Evolutionary conservation across 2,888 invertebrate species (phyloP).

Genomic region (Lasioglossum zephyrum): DNA sequence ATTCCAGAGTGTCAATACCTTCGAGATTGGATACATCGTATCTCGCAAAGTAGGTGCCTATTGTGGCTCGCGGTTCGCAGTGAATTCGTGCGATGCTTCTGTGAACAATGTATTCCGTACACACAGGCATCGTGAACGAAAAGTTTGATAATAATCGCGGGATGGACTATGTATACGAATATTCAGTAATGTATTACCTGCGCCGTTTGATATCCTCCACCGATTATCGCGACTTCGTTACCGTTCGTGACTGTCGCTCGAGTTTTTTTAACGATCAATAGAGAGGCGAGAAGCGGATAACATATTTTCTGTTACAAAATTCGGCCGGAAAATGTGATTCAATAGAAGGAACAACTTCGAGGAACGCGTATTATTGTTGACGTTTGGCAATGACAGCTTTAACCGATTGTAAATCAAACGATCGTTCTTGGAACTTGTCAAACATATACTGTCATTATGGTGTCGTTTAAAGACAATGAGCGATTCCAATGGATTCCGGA

Average conservation of each 20-base stretch:
- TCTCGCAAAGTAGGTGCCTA: neutral
- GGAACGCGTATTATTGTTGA: constrained; percentile 5
- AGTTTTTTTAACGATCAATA: constrained; percentile 49
- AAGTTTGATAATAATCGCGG: constrained; percentile 19
- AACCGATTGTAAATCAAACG: constrained; percentile 12
- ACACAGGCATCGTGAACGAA: neutral
- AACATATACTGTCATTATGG: constrained; percentile 3
- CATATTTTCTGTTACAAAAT: constrained; percentile 24
- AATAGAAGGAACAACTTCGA: neutral
- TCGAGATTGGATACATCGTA: neutral
- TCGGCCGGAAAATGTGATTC: constrained; percentile 16
- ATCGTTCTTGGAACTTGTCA: constrained; percentile 6
- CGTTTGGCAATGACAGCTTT: constrained; percentile 18
- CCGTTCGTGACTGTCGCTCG: constrained; percentile 7
- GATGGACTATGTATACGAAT: neutral
- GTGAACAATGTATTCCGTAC: constrained; percentile 6
- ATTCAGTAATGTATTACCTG: constrained; percentile 20
- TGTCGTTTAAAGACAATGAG: neutral
- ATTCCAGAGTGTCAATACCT: neutral
- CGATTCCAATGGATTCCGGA: neutral
- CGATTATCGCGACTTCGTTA: constrained; percentile 17
- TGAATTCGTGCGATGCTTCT: constrained; percentile 15
- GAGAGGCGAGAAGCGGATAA: constrained; percentile 10
- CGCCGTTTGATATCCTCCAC: neutral
- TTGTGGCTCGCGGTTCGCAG: neutral